Conservation (phyloP, 2,888 invertebrate genomes). For the Podotricha telesiphe region DNA sequence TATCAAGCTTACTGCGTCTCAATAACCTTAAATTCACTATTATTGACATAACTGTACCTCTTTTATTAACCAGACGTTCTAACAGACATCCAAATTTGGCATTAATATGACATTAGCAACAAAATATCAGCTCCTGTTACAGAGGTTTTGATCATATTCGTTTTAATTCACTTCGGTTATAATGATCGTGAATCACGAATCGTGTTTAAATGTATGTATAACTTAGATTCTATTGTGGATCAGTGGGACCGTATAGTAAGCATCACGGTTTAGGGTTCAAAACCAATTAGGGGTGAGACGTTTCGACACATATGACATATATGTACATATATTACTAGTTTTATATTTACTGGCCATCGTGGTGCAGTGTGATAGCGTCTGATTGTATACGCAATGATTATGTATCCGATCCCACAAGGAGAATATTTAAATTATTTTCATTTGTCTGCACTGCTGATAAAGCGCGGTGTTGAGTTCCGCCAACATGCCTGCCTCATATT, state of each 20-base stretch:
- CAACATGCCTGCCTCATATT: background rate
- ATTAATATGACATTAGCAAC: slow-evolving; percentile 33
- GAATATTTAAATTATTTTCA: no score
- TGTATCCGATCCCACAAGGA: background rate
- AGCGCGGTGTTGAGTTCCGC: background rate
- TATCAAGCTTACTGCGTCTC: no score
- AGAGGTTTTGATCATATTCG: slow-evolving; percentile 28
- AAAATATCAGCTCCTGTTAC: slow-evolving; percentile 25
- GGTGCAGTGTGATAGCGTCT: no score
- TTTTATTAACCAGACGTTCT: slow-evolving; percentile 1
- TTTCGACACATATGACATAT: no score
- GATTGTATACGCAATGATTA: background rate
- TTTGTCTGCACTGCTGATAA: background rate
- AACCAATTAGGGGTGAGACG: no score
- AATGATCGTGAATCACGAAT: slow-evolving; percentile 30
- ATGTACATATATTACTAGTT: no score
- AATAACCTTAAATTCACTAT: background rate
- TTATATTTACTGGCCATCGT: no score
- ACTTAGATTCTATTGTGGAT: background rate
- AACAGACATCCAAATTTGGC: slow-evolving; percentile 5
- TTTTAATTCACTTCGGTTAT: slow-evolving; percentile 27
- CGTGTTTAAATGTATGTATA: background rate
- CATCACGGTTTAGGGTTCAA: no score
- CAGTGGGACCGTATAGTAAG: no score
- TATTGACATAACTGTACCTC: no score